These are phyloP conservation scores for Zoanthus solanderi DNA, from an alignment of 92 coral and sea anemone genomes.

Conservation along the genomic window DNA sequence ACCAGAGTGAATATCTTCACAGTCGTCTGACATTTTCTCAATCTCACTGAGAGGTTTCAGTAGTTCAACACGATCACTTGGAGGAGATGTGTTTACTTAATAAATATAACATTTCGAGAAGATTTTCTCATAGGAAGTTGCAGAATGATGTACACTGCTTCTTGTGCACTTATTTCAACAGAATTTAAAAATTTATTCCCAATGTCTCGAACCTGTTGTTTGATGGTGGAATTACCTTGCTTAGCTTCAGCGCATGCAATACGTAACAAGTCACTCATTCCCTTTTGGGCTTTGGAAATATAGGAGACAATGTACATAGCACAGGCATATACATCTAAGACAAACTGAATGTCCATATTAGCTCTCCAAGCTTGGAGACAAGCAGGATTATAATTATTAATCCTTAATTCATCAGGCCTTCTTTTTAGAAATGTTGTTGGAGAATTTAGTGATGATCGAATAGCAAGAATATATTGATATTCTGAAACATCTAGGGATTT, in stretches of 20 bases:
- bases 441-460: too few species aligned
- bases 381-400: conserved; percentile 55
- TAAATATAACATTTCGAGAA: conserved; percentile 66
- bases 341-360: conserved; percentile 73
- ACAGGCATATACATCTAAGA: conserved; percentile 68
- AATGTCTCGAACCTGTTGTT: conserved; percentile 67
- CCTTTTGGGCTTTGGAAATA: conserved; percentile 58
- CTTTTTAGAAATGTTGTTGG: conserved; percentile 49
- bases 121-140: conserved; percentile 65
- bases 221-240: conserved; percentile 49
- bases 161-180: conserved; percentile 69
- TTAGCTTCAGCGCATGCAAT: conserved; percentile 61
- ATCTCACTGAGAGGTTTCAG: conserved; percentile 67
- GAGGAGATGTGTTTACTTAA: conserved; percentile 66
- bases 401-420: conserved; percentile 41
- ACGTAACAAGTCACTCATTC: conserved; percentile 64
- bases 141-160: conserved; percentile 64
- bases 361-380: conserved; percentile 77
- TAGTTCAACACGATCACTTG: conserved; percentile 63
- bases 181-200: conserved; percentile 59
- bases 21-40: conserved; percentile 58
- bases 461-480: too few species aligned
- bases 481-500: too few species aligned
- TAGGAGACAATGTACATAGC: conserved; percentile 60
- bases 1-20: conserved; percentile 45